Evolutionary conservation across 2,888 invertebrate genomes (phyloP).

Genomic region (Micoletzkya japonica): DNA sequence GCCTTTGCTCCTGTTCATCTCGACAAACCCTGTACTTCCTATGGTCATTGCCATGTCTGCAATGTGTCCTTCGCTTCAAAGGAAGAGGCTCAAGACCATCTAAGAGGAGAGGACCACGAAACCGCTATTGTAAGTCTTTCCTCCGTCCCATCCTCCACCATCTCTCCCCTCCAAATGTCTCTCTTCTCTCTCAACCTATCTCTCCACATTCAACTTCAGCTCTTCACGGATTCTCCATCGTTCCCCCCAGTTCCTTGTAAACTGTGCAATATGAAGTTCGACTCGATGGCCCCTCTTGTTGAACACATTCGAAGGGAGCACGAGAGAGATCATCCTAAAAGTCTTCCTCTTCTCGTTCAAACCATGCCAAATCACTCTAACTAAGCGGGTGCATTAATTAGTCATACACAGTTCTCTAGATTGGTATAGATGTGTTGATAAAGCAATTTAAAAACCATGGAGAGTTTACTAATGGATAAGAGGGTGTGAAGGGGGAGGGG

Average conservation of each 20-base stretch:
- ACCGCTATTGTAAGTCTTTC: constrained; percentile 18
- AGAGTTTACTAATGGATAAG: no score
- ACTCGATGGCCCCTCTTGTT: constrained; percentile 14
- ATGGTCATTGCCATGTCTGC: constrained; percentile 10
- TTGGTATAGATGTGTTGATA: no score
- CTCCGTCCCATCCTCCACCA: no score
- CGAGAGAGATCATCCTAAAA: constrained; percentile 25
- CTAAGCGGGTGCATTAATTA: no score
- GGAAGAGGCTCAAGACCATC: constrained; percentile 7
- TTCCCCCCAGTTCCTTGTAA: constrained; percentile 2
- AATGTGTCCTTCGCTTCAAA: not conserved
- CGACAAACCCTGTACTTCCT: not conserved
- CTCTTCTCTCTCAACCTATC: no score
- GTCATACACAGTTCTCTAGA: no score
- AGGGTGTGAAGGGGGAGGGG: no score
- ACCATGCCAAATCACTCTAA: no score
- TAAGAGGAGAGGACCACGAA: constrained; percentile 20
- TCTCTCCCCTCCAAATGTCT: no score
- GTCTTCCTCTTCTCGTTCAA: not conserved
- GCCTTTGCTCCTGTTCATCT: constrained; percentile 10
- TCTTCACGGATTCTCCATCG: no score
- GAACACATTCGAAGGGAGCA: constrained; percentile 22
- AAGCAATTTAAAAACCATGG: no score
- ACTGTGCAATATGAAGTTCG: constrained; percentile 9
- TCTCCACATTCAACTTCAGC: no score